Evolutionary conservation across 2,888 invertebrate species (phyloP), one percentile per base, ranked within the genome.

Genomic region (Melolontha melolontha): DNA sequence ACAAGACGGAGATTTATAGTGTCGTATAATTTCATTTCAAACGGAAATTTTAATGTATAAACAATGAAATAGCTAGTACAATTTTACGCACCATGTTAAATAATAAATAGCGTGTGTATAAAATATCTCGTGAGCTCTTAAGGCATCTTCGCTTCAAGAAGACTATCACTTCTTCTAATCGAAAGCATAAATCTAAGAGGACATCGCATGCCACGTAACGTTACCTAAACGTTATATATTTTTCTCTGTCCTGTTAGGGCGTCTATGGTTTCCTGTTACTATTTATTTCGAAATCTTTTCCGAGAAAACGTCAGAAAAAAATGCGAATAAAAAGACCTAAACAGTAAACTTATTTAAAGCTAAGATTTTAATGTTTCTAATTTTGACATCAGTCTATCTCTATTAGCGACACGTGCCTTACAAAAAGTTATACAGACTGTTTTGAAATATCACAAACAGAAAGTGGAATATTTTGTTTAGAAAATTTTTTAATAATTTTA

Each of bases 211-310:
- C 47, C 47, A 62, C 39, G 47, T 27, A 27, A 17, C 42, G 8
- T 16, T 62, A 62, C 59, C 49, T 47, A 16, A 34, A 27, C 11
- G 12, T 14, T 34, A 34, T 34, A 34, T 62, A 62, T 62, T 47
- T 57, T 29, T 62, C 34, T 62, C 57, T 57, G 34, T 44, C 42
- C 57, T 16, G 47, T 42, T 49, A 47, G 34, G 34, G 29, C 17
- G 47, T 34, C 59, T 62, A 16, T 47, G 12, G 59, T 47, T 62
- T 62, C 59, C 59, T 62, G 59, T 62, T 62, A 62, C 59, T 62
- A 62, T 62, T 34, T 34, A 34, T 34, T 62, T 62, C 59, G 16
- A 47, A 34, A 34, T 62, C 34, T 34, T 47, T 47, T 47, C 29
- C 34, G 34, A 34, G 47, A 62, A 62, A 62, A 29, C 47, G 17